A percentile compares a stretch with the other conserved stretches of the same genome.
Conservation (phyloP, 2,113 vertebrate species). For the Cepphus grylle region DNA sequence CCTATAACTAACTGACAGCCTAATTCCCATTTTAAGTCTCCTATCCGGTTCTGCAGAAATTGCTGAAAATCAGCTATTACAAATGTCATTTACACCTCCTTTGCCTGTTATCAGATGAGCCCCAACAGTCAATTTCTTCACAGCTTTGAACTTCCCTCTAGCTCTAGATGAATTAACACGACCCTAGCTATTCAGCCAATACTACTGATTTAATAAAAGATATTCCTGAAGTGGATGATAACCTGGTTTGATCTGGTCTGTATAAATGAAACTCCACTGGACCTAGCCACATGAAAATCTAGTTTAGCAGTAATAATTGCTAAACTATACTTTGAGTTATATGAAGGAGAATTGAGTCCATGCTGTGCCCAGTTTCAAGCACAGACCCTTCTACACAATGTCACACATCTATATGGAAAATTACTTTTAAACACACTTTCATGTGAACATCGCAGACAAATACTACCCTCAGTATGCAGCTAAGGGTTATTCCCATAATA, state of each 20-base stretch:
- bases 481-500: neutral
- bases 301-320: neutral
- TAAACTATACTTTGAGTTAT: neutral
- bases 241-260: neutral
- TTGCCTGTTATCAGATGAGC: slow-evolving; percentile 45
- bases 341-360: neutral
- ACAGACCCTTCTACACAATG: neutral
- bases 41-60: slow-evolving; percentile 2
- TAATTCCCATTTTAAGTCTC: neutral
- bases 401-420: neutral
- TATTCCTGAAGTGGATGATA: neutral
- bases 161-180: neutral
- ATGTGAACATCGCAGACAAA: neutral
- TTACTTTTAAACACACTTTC: neutral
- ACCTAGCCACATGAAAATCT: neutral
- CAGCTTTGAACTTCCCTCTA: slow-evolving; percentile 44
- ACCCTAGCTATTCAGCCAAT: neutral
- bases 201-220: slow-evolving; percentile 17
- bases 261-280: neutral
- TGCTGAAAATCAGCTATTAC: slow-evolving; percentile 12
- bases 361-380: neutral
- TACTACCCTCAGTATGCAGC: neutral
- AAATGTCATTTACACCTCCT: slow-evolving; percentile 58
- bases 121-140: slow-evolving; percentile 15
- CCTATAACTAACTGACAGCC: neutral